Evolutionary conservation across 2,113 vertebrate species (phyloP), one percentile per base, ranked within the genome.

Genomic region (Phylloscopus trochiloides): DNA sequence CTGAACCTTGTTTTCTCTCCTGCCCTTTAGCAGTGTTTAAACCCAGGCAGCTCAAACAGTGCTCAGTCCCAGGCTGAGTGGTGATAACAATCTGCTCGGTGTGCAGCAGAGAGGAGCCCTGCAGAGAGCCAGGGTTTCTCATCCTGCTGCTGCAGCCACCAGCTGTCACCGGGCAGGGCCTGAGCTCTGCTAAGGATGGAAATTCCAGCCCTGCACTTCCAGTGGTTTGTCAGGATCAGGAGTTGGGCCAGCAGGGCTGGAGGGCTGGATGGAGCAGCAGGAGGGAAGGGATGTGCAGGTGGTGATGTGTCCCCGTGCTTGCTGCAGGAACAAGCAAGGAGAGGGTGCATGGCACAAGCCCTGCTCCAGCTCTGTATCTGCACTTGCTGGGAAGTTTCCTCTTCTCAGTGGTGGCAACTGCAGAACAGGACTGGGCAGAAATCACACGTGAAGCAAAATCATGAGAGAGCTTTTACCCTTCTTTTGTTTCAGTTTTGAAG

Each of bases 311-410:
- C 19, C 22, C 52, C 2, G 1, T 17, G 55, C 32, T 2, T 1
- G 45, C 10, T 1, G 62, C 51, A 32, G 36, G 43, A 48, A 5
- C 9, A 5, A 8, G 25, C 57, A 19, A 3, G 57, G 36, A 54
- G 17, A 1, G 3, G 17, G 26, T 2, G 25, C 29, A 5, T 2
- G 31, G 57, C 52, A 7, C 38, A 1, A 4, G 26, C 0, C 31
- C 3, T 58, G 26, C 58, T 73, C 45, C 8, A 5, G 17, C 5
- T 72, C 10, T 0, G 6, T 1, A 4, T 24, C 2, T 51, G 29
- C 14, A 2, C 29, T 18, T n/a, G 14, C 70, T 7, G 16, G 38
- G 24, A 59, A 47, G 11, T 10, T 57, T 43, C 63, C 7, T 61
- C 8, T 80, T 70, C 59, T 22, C 59, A 10, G 16, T 2, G 36